Base-by-base conservation (phyloP, 2,888 invertebrate species). In the Octonoba sinensis region DNA sequence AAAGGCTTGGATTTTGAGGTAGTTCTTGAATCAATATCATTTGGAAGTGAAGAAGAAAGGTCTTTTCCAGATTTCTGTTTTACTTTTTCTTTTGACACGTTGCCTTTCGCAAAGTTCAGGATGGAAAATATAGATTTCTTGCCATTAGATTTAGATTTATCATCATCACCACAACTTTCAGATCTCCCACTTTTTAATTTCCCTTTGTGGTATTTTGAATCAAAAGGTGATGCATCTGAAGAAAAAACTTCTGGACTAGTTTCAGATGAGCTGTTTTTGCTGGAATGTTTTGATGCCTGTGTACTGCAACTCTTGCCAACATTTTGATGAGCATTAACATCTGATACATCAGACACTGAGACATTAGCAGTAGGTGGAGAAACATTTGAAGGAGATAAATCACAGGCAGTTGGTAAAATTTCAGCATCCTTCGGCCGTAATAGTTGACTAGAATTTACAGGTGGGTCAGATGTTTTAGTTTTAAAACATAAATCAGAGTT, bases 1-100 rank as follows among this genome's bases (percentile, higher is more conserved):
- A 85, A 84, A 13, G 81, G 67, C 62, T 83, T 84, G 36, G 79
- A 71, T 74, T 86, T 86, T 11, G 85, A 72, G 27, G 86, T 70
- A 70, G 87, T 86, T 22, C 86, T 86, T 36, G 86, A 85, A 54
- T 85, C 83, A 16, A 84, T 62, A 59, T 83, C 71, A 62, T 59
- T 71, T 12, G 85, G 85, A 78, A 86, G 85, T 46, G 85, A 85
- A 13, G 86, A 84, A 27, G 87, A 86, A 2, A 86, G 86, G 22
- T 85, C 85, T 69, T 85, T 87, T 44, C 86, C 86, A 15, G 79
- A 27, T 66, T 75, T 85, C n/a, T 83, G 83, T 67, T 84, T 85
- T 15, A 54, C 85, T 85, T 73, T 87, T 86, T 16, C 86, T 84
- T 87, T 88, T n/a, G 84, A 85, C 11, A 87, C 54, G 70, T 84